Conservation (phyloP, 2,797 vertebrate genomes). For the Sciurus carolinensis region DNA sequence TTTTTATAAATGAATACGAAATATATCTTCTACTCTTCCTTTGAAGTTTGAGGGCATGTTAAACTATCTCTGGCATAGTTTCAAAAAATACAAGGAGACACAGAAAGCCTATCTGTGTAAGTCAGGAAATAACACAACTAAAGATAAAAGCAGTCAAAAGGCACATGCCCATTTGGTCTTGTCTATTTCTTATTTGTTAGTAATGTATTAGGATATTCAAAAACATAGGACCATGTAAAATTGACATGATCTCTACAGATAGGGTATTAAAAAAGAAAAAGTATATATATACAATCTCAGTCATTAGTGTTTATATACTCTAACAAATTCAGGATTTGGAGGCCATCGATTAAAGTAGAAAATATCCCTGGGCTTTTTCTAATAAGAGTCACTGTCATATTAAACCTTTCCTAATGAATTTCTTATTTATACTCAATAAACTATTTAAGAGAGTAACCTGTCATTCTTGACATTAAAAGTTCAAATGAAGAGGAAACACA, state of each 20-base stretch:
- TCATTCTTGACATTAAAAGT: constrained; percentile 24
- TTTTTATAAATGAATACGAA: constrained; percentile 24
- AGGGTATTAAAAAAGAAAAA: background rate
- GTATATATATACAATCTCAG: background rate
- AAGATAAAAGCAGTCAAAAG: constrained; percentile 20
- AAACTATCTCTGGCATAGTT: background rate
- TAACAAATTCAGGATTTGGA: background rate
- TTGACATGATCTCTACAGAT: background rate
- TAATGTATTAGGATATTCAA: background rate
- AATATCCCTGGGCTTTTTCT: background rate
- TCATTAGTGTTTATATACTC: constrained; percentile 21
- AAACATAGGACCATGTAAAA: background rate
- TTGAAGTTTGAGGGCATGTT: background rate
- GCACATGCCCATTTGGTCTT: background rate
- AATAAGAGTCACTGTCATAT: background rate
- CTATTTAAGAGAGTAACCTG: constrained; percentile 10
- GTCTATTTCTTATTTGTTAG: background rate
- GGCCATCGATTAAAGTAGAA: background rate
- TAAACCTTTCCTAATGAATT: constrained; percentile 34
- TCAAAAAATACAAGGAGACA: background rate
- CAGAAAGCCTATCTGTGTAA: background rate
- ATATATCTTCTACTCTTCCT: background rate
- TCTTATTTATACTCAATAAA: constrained; percentile 43
- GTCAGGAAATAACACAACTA: background rate
- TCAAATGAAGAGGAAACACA: background rate